Conservation (phyloP, 1,140 invertebrate species). For the Drosophila punjabiensis region DNA sequence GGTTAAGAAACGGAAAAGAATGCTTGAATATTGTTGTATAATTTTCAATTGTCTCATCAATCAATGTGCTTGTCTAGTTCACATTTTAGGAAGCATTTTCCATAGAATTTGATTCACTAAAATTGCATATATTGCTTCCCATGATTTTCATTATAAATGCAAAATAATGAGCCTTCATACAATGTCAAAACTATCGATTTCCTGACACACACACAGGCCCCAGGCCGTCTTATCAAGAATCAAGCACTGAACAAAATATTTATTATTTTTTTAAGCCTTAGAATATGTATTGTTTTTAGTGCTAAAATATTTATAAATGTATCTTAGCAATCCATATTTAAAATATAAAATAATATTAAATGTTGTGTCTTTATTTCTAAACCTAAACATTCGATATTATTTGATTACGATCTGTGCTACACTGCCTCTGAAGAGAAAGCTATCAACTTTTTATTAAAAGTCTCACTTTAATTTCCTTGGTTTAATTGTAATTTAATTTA, state of each 20-base stretch:
- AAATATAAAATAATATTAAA: neutral
- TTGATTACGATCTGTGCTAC: neutral
- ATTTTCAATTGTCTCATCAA: constrained; percentile 20
- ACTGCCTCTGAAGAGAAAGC: neutral
- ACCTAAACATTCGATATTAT: neutral
- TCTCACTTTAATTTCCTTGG: accelerated
- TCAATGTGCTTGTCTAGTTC: constrained; percentile 1
- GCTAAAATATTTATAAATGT: neutral
- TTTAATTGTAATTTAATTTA: neutral
- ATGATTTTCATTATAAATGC: constrained; percentile 59
- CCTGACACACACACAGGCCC: constrained; percentile 57
- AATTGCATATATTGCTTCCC: constrained; percentile 29
- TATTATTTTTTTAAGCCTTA: too few relatives aligned
- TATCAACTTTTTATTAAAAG: neutral
- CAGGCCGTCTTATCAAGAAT: constrained; percentile 5
- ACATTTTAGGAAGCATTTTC: constrained; percentile 2
- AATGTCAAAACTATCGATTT: constrained; percentile 75
- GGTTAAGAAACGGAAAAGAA: neutral
- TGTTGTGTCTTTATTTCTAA: neutral
- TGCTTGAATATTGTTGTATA: neutral
- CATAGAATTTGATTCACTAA: constrained; percentile 21
- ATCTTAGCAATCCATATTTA: accelerated
- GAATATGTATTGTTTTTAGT: too few relatives aligned
- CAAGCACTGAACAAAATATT: neutral
- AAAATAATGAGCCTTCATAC: constrained; percentile 71